Percentiles rank a stretch among this genome's conserved stretches.
Evolutionary conservation across 30 jellyfish, hydroid and myxozoan species (phyloP).

Genomic region (Chironex yamaguchii): DNA sequence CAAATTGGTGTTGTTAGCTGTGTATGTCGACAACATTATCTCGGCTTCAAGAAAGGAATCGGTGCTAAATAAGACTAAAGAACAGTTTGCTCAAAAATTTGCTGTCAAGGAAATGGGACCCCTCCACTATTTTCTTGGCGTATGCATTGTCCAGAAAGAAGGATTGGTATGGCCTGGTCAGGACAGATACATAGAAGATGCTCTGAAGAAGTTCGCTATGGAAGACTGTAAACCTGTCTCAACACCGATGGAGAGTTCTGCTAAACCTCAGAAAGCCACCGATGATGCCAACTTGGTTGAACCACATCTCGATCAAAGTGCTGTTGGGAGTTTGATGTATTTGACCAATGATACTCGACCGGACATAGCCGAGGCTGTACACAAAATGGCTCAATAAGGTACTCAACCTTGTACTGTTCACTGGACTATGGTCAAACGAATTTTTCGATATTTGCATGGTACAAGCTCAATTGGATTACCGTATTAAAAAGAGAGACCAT

Average conservation of each 20-base stretch:
- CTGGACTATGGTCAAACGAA: no score
- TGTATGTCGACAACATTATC: not conserved
- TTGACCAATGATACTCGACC: slow-evolving; percentile 6
- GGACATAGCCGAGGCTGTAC: slow-evolving; percentile 4
- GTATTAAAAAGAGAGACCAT: no score
- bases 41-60: not conserved
- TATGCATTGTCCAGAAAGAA: not conserved
- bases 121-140: not conserved
- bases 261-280: not conserved
- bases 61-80: not conserved
- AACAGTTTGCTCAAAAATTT: no score
- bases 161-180: not conserved
- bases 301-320: not conserved
- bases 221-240: not conserved
- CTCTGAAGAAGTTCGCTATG: slow-evolving; percentile 8
- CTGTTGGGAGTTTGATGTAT: not conserved
- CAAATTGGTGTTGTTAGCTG: not conserved
- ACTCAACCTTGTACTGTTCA: no score
- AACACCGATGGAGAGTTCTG: not conserved
- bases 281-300: not conserved
- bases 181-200: not conserved
- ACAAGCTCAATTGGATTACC: no score
- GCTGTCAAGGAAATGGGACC: not conserved
- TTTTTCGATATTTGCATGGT: no score
- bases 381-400: no score